Evolutionary conservation across 2,888 invertebrate species (phyloP), one percentile per base, ranked within the genome.

Genomic region (Stenoptilia bipunctidactyla): DNA sequence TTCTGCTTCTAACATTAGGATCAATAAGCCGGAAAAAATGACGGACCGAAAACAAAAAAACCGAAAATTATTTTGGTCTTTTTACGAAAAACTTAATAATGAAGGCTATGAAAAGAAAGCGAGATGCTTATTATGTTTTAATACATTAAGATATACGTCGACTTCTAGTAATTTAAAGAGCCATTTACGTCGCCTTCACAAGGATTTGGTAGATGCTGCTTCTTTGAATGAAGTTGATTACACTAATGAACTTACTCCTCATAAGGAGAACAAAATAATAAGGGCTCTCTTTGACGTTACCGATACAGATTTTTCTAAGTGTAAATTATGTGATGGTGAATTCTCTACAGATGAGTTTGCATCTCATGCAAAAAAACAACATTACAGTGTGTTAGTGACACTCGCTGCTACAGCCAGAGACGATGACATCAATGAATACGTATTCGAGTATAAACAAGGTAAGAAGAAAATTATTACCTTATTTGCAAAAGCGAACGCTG

Each of bases 101-200:
- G 25, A 25, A 6, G 5, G 9, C 5, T 25, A 25, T 25, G 9
- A 5, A 25, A 25, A 25, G 9, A 25, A 25, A 25, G 5, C 25
- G 25, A 5, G n/a, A 2, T 40, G 40, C 13, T 10, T 13, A 5
- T 20, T 40, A 2, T 40, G 40, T 13, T 1, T 15, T 3, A 40
- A 40, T 4, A 8, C 14, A 13, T 20, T 15, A 3, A 12, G 13
- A 6, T 30, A 27, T n/a, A 9, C 25, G 5, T 20, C 36, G 4
- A 40, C 36, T 2, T 37, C 37, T n/a, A 10, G 10, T 20, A 40
- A 40, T 27, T 35, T 46, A 5, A 44, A 51, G 50, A 6, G 12
- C 0, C 55, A 52, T 41, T 36, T 53, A 13, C 34, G 13, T 9
- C 39, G 15, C 6, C 42, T 40, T 20, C 52, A 52, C 36, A 20